Evolutionary conservation across 2,888 invertebrate species (phyloP).

Genomic region (Alitta virens): DNA sequence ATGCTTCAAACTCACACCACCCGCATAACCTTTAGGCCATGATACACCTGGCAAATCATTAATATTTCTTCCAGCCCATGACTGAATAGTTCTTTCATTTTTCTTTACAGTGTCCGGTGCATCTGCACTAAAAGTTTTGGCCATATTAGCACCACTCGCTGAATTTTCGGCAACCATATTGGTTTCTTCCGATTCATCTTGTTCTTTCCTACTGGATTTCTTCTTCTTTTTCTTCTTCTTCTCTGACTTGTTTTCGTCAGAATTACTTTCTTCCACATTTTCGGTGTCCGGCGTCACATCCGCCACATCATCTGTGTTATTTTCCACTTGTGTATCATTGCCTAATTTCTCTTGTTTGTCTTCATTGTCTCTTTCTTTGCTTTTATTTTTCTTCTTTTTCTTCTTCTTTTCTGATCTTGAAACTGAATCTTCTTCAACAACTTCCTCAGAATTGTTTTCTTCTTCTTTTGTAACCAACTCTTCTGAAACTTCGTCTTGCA

Average conservation of each 20-base stretch:
- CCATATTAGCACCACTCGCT: too few relatives aligned
- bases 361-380: conserved; percentile 4
- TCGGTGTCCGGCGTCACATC: not conserved
- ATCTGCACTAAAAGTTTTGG: too few relatives aligned
- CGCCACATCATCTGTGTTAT: not conserved
- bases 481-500: not conserved
- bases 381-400: conserved; percentile 18
- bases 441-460: conserved; percentile 8
- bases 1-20: too few relatives aligned
- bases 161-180: not conserved
- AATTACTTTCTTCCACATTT: conserved; percentile 13
- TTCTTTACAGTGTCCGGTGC: too few relatives aligned
- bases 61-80: too few relatives aligned
- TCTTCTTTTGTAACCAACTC: conserved; percentile 18
- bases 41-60: too few relatives aligned
- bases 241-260: not conserved
- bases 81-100: too few relatives aligned
- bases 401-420: not conserved
- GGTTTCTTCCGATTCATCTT: too few relatives aligned
- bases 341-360: conserved; percentile 4
- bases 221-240: conserved; percentile 9
- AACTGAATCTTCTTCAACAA: conserved; percentile 9
- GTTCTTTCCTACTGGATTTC: not conserved
- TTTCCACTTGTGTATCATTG: not conserved
- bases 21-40: too few relatives aligned